These are phyloP conservation scores for Pipistrellus pygmaeus DNA, from an alignment of 2,797 vertebrate genomes.

Conservation along the genomic window DNA sequence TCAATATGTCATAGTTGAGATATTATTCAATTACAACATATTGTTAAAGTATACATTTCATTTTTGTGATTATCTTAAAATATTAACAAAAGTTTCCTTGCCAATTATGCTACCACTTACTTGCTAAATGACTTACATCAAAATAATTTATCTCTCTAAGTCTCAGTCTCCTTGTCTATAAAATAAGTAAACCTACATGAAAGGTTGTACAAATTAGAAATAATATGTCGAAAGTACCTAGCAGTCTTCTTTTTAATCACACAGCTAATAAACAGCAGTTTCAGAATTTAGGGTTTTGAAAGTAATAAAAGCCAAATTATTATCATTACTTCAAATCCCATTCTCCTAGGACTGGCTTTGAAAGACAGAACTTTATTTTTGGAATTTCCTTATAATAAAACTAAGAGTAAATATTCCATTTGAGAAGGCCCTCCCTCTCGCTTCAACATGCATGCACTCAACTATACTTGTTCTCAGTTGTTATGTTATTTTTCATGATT, in stretches of 20 bases:
- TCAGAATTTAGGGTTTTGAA: background rate
- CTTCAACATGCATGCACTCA: background rate
- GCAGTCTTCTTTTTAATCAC: background rate
- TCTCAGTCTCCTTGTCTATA: background rate
- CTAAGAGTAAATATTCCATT: background rate
- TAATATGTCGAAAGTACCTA: background rate
- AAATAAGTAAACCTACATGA: background rate
- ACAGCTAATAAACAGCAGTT: background rate
- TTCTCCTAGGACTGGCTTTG: background rate
- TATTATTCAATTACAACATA: background rate
- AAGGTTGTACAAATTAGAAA: background rate
- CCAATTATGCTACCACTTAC: background rate
- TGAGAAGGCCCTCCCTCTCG: background rate
- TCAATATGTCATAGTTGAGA: background rate
- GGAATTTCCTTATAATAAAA: background rate
- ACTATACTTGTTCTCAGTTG: background rate
- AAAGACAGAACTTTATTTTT: background rate
- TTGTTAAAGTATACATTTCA: background rate
- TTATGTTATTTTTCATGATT: constrained; percentile 13
- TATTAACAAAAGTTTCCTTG: background rate
- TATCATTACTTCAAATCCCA: background rate
- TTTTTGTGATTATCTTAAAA: constrained; percentile 47
- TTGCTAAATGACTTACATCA: background rate
- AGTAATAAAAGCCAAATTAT: background rate
- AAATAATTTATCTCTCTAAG: background rate